phyloP scores from a whole-genome alignment of 2,797 vertebrate species.

The Pempheris klunzingeri region DNA sequence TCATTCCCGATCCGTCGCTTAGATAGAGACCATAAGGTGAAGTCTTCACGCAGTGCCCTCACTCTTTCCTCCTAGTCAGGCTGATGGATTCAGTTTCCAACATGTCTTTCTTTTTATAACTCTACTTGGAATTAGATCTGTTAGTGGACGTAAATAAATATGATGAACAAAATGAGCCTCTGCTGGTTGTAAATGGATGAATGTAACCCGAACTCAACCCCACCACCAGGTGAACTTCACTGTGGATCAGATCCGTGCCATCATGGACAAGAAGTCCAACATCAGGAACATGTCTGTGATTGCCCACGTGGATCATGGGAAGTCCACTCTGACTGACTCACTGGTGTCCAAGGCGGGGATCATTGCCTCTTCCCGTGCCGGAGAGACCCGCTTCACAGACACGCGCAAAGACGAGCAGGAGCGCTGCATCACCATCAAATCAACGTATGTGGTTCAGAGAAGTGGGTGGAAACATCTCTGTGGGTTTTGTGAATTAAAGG shows the following conservation, averaged over 20 bases:
- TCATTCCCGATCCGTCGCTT: conserved; percentile 44
- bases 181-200: conserved; percentile 32
- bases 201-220: neutral
- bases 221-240: conserved; percentile 94
- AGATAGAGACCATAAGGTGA: conserved; percentile 45
- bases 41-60: conserved; percentile 36
- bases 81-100: conserved; percentile 81
- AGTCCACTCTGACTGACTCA: conserved; percentile 94
- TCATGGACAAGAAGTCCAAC: conserved; percentile 99
- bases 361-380: conserved; percentile 91
- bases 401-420: conserved; percentile 97
- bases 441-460: conserved; percentile 87
- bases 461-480: neutral
- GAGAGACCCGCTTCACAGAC: conserved; percentile 96
- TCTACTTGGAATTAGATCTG: conserved; percentile 43
- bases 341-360: conserved; percentile 96
- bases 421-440: conserved; percentile 97
- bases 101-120: conserved; percentile 79
- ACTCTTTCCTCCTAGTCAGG: conserved; percentile 24
- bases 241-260: conserved; percentile 95
- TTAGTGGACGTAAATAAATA: conserved; percentile 45
- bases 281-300: conserved; percentile 98
- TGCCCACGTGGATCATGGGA: conserved; percentile 95
- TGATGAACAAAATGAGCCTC: conserved; percentile 43
- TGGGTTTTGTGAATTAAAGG: conserved; percentile 6